Conservation (phyloP, 2,797 vertebrate genomes). For the Enteromius argenteus region DNA sequence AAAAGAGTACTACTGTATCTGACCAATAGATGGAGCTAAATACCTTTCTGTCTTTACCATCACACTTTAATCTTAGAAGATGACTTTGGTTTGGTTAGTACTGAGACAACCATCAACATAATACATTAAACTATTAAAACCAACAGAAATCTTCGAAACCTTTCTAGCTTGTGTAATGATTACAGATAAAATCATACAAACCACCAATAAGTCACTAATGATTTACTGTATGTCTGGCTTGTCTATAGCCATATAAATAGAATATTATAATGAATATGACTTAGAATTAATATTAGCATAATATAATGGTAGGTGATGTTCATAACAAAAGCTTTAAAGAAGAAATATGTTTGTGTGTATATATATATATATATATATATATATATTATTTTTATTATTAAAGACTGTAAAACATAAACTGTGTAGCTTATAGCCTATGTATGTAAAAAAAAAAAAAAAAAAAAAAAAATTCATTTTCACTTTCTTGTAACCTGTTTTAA, state of each 20-base stretch:
- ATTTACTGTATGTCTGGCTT: not conserved
- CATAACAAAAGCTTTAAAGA: not conserved
- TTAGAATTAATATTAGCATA: not conserved
- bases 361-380: too few relatives aligned
- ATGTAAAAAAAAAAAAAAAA: not conserved
- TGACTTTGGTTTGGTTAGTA: not conserved
- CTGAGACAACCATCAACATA: not conserved
- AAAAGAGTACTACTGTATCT: not conserved
- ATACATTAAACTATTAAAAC: not conserved
- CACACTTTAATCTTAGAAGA: not conserved
- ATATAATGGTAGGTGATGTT: not conserved
- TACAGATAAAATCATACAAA: not conserved
- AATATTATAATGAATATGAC: too few relatives aligned
- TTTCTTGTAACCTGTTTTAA: not conserved
- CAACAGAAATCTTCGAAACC: not conserved
- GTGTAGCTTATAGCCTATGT: not conserved
- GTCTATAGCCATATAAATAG: not conserved
- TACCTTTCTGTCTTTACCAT: not conserved
- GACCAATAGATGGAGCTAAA: constrained; percentile 25
- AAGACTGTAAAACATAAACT: not conserved
- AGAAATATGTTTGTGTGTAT: not conserved
- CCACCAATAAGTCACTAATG: not conserved
- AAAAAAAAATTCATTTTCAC: too few relatives aligned
- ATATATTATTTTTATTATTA: too few relatives aligned
- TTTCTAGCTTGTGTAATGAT: not conserved